Base-by-base conservation (phyloP, 2,113 vertebrate genomes). In the Rhodinocichla rosea region DNA sequence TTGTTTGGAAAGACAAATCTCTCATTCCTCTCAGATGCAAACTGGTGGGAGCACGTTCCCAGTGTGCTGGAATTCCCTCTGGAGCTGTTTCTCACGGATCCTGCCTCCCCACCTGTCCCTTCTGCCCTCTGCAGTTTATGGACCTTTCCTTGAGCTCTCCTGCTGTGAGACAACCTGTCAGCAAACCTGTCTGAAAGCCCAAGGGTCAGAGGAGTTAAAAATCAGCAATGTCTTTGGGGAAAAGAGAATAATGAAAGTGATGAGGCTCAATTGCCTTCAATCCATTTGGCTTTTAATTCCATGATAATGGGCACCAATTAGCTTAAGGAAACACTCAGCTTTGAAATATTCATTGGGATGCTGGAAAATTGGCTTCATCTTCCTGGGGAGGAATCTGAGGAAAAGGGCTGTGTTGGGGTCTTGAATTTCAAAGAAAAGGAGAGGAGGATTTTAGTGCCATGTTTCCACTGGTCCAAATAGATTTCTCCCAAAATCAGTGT, bases 211-310 rank as follows among this genome's bases (percentile, higher is more conserved):
- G 70, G 83, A 94, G 65, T 71, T 91, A 64, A 81, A 79, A 92
- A 84, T 84, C 70, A 60, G 44, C 37, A 40, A 21, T 60, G 39
- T 56, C 70, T 76, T 60, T 53, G 35, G 65, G 78, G 39, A 49
- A 47, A 90, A 56, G 85, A 73, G 76, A 62, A 74, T 75, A 85
- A 80, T 62, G 57, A 26, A 70, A 78, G 49, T 57, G 88, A 68
- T 42, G 55, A 82, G 56, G 42, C 60, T 70, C 62, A 60, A 68
- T 57, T 70, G 69, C 77, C 76, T 89, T 52, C 60, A n/a, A 39
- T 65, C 59, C 52, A 42, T 37, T 62, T 86, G 68, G 74, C 74
- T 91, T 96, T 95, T 95, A 95, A 91, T 94, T 92, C 74, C 40
- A 11, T 30, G 40, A 79, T 94, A 87, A 91, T 86, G 75, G 90